Percentiles rank a stretch among this genome's conserved stretches.
phyloP scores from a whole-genome alignment of 2,113 vertebrate genomes.

The Misgurnus anguillicaudatus region DNA sequence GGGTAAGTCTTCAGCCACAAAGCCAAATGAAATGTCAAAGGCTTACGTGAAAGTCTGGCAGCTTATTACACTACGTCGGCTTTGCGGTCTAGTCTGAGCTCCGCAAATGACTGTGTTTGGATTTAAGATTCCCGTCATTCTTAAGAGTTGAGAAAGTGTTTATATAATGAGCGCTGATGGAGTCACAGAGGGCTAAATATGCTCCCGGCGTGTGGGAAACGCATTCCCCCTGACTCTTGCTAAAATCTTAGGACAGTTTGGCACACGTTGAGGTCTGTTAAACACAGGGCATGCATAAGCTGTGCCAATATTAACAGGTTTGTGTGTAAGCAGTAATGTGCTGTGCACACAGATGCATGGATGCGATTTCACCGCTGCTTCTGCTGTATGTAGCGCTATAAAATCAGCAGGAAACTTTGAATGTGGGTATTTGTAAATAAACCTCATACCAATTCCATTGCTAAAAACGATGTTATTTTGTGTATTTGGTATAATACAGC shows the following conservation, averaged over 20 bases:
- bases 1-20: constrained; percentile 13
- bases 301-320: no score
- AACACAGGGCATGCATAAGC: neutral
- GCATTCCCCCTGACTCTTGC: neutral
- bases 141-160: constrained; percentile 57
- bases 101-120: constrained; percentile 43
- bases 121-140: constrained; percentile 50
- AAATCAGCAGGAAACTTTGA: no score
- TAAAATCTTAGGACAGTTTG: neutral
- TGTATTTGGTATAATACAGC: no score
- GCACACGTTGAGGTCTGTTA: neutral
- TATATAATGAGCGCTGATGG: constrained; percentile 45
- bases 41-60: constrained; percentile 55
- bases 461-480: no score
- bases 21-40: constrained; percentile 56
- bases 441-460: no score
- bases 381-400: no score
- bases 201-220: constrained; percentile 17
- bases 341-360: no score
- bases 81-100: constrained; percentile 36
- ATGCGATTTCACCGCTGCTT: no score
- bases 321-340: no score
- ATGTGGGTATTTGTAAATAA: no score
- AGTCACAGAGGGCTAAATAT: constrained; percentile 37
- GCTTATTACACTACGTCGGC: constrained; percentile 52